Percentiles rank a stretch among this genome's conserved stretches.
These are phyloP conservation scores for Alentia gelatinosa DNA, from an alignment of 2,888 invertebrate species.

Conservation along the genomic window DNA sequence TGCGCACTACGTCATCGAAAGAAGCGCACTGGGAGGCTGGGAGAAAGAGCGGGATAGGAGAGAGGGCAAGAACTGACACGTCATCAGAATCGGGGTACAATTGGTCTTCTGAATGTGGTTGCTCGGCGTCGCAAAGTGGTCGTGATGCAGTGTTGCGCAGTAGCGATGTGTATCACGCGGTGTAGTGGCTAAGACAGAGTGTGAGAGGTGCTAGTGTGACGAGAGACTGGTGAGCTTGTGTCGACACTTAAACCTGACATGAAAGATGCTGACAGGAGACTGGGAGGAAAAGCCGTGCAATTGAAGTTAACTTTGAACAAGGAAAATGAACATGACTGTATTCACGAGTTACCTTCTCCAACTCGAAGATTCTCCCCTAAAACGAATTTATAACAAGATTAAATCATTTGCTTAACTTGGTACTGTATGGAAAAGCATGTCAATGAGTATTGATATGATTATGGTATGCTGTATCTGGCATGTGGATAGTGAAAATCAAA, in stretches of 20 bases:
- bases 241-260: too few relatives aligned
- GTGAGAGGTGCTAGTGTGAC: too few relatives aligned
- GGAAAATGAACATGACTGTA: neutral
- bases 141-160: neutral
- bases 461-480: too few relatives aligned
- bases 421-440: too few relatives aligned
- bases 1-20: neutral
- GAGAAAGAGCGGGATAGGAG: neutral
- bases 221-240: too few relatives aligned
- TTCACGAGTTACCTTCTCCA: conserved; percentile 35
- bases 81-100: neutral
- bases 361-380: conserved; percentile 49
- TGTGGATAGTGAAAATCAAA: too few relatives aligned
- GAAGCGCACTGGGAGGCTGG: neutral
- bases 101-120: too few relatives aligned
- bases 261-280: neutral
- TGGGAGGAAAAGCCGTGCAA: neutral
- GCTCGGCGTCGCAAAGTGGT: neutral
- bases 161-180: neutral
- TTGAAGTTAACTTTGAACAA: neutral
- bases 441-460: too few relatives aligned
- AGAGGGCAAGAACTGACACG: neutral
- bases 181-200: neutral
- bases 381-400: conserved; percentile 12
- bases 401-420: too few relatives aligned